Evolutionary conservation across 2,797 vertebrate genomes (phyloP).

Genomic region (Gephyroberyx darwinii): DNA sequence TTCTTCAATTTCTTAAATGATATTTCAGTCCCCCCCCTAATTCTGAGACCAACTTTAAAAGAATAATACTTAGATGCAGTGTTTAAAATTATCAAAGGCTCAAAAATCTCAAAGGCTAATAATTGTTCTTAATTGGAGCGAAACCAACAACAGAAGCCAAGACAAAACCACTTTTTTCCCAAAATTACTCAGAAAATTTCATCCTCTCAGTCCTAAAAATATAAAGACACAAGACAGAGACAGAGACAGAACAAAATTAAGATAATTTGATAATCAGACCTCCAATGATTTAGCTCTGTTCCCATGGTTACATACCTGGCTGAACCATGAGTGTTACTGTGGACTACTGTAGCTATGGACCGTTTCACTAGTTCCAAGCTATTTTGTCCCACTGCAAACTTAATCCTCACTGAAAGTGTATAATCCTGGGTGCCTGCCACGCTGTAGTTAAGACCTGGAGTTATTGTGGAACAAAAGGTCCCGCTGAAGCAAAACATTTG

Average conservation of each 20-base stretch:
- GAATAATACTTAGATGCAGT: background rate
- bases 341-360: constrained; percentile 1
- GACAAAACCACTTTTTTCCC: too few relatives aligned
- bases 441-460: constrained; percentile 34
- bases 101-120: too few relatives aligned
- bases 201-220: too few relatives aligned
- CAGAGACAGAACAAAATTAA: too few relatives aligned
- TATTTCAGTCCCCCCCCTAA: background rate
- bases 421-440: constrained; percentile 62
- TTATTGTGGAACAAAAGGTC: constrained; percentile 56
- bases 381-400: constrained; percentile 24
- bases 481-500: constrained; percentile 35
- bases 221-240: too few relatives aligned
- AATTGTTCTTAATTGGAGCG: too few relatives aligned
- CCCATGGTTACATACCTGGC: background rate
- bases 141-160: too few relatives aligned
- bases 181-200: too few relatives aligned
- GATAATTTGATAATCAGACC: too few relatives aligned
- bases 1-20: background rate
- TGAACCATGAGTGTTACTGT: constrained; percentile 2
- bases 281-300: background rate
- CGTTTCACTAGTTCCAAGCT: constrained; percentile 28
- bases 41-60: background rate
- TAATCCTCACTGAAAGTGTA: constrained; percentile 53
- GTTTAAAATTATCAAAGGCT: background rate